These are phyloP conservation scores for Nycticorax nycticorax DNA, from an alignment of 2,113 vertebrate species.

Conservation along the genomic window DNA sequence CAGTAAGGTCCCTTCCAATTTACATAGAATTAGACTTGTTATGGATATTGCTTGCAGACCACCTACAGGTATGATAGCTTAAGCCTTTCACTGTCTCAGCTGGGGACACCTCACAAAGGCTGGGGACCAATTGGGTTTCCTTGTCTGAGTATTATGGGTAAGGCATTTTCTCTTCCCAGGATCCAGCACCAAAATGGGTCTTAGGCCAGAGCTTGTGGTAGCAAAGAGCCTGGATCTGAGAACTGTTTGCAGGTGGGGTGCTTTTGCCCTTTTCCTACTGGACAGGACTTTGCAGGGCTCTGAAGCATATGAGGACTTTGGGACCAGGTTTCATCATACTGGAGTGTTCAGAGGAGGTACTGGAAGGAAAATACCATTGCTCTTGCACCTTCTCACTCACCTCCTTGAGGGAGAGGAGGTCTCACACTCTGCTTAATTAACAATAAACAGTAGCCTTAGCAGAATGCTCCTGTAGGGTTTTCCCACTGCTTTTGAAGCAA, in stretches of 20 bases:
- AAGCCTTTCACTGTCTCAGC: background rate
- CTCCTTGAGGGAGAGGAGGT: background rate
- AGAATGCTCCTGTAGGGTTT: background rate
- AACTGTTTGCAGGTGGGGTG: background rate
- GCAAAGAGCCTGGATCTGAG: background rate
- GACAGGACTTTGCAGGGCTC: background rate
- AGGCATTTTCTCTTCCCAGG: background rate
- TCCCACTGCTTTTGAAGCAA: background rate
- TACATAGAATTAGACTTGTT: background rate
- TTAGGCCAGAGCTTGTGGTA: background rate
- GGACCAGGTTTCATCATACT: background rate
- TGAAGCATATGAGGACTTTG: background rate
- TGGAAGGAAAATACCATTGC: background rate
- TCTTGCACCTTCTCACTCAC: background rate
- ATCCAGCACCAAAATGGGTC: background rate
- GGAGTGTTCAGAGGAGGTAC: background rate
- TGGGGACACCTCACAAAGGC: background rate
- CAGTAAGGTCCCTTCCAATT: background rate
- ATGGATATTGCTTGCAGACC: background rate
- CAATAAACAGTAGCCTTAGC: background rate
- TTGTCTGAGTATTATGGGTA: background rate
- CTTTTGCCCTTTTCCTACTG: background rate
- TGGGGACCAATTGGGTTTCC: accelerated
- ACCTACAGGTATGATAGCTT: background rate
- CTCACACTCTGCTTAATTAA: background rate